These are phyloP conservation scores for Hippocampus guttulatus DNA, from an alignment of 2,113 vertebrate genomes.

Conservation along the genomic window DNA sequence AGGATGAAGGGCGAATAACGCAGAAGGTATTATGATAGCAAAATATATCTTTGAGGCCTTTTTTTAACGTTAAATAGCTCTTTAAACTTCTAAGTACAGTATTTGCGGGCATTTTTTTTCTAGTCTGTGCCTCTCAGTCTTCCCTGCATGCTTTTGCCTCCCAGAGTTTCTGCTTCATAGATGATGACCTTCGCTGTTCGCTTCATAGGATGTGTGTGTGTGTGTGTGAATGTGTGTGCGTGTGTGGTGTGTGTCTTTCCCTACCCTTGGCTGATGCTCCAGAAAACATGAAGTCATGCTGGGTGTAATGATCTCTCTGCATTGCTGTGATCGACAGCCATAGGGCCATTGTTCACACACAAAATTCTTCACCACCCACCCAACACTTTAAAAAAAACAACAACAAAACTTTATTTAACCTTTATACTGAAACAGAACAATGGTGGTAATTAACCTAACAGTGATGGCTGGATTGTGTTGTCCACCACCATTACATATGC, in stretches of 20 bases:
- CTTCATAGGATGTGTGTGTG: conserved; percentile 11
- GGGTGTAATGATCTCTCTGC: conserved; percentile 40
- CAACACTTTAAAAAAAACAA: background rate
- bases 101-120: conserved; percentile 20
- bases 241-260: conserved; percentile 5
- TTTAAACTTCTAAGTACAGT: conserved; percentile 32
- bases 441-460: no score
- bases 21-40: conserved; percentile 25
- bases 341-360: background rate
- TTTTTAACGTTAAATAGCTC: conserved; percentile 40
- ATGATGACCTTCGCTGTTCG: conserved; percentile 33
- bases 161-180: conserved; percentile 43
- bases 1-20: conserved; percentile 14
- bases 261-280: conserved; percentile 42
- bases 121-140: conserved; percentile 10
- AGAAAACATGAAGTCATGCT: conserved; percentile 50
- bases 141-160: conserved; percentile 15
- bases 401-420: no score
- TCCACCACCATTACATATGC: no score
- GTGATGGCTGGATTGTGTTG: no score
- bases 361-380: no score
- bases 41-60: conserved; percentile 18
- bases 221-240: conserved; percentile 7
- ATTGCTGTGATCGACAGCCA: conserved; percentile 44
- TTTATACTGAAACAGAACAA: background rate